Evolutionary conservation across 2,888 invertebrate species (phyloP).

Genomic region (Chorisops tibialis): DNA sequence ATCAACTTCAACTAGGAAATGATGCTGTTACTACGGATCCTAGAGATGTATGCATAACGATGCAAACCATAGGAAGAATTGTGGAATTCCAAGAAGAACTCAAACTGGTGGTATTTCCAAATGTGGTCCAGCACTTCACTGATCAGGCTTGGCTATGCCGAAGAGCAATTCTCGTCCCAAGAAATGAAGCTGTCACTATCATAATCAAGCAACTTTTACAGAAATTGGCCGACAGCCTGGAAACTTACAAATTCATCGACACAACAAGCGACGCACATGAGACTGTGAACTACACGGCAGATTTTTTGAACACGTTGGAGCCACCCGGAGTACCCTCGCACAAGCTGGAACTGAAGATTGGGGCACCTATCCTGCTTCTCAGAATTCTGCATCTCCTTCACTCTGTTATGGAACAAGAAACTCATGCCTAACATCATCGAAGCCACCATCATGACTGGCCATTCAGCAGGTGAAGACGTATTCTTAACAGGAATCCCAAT

Average conservation of each 20-base stretch:
- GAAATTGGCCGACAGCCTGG: neutral
- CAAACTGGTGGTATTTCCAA: too few relatives aligned
- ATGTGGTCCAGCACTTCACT: slow-evolving; percentile 20
- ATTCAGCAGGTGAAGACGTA: too few relatives aligned
- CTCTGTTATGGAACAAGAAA: too few relatives aligned
- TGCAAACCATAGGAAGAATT: too few relatives aligned
- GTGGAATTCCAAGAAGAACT: too few relatives aligned
- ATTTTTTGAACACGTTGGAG: neutral
- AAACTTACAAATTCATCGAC: neutral
- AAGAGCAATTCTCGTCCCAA: neutral
- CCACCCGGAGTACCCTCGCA: neutral
- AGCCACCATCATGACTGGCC: neutral
- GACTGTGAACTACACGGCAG: neutral
- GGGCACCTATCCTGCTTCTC: neutral
- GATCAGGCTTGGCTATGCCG: neutral
- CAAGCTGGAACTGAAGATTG: neutral
- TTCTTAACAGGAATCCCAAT: too few relatives aligned
- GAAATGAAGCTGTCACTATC: neutral
- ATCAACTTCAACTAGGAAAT: too few relatives aligned
- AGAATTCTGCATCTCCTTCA: neutral
- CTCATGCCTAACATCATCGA: neutral
- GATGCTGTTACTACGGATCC: too few relatives aligned
- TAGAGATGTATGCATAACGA: too few relatives aligned
- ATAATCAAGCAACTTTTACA: neutral
- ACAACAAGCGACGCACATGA: too few relatives aligned